Base-by-base conservation (phyloP, 2,113 vertebrate species). In the Hippocampus mohnikei region DNA sequence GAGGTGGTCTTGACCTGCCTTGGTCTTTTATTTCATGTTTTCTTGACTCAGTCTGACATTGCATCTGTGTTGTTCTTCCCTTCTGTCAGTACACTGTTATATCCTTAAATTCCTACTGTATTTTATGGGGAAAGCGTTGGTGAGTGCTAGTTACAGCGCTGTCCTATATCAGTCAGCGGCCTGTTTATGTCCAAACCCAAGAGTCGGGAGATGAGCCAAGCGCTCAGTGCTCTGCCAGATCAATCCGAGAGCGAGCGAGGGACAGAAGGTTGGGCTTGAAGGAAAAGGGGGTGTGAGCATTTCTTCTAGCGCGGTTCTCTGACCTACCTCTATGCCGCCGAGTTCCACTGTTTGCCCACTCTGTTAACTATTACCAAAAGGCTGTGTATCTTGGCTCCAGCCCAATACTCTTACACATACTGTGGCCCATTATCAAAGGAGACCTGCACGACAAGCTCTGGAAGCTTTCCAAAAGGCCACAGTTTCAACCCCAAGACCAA, bases 351-450 rank as follows among this genome's bases (percentile, higher is more conserved):
- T 93, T 92, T 92, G 87, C 87, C 86, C 87, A 89, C 87, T 89
- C 90, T 84, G 92, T 93, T 93, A 93, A 93, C 89, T 90, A 93
- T 93, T 93, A 93, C 81, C 90, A 83, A 84, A 15, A 80, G 76
- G 66, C 83, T 92, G 92, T 93, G 90, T 92, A 88, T 86, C 87
- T 92, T 93, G 92, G 92, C 91, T 77, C 68, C 62, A 71, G 83
- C 85, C 90, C 93, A 93, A 67, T 77, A 50, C 88, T 91, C 89
- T 91, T 92, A 88, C 90, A 92, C 90, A 91, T 90, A 92, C 89
- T 80, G 87, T 83, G 88, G 88, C 78, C 84, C 78, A 83, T 88
- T 90, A 92, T 93, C 92, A 93, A 92, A 92, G 89, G 78, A 84
- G 86, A 87, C 84, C 85, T 89, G 89, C 85, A 81, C 83, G 90